Evolutionary conservation across 2,797 vertebrate species (phyloP).

Genomic region (Propithecus deckenii): DNA sequence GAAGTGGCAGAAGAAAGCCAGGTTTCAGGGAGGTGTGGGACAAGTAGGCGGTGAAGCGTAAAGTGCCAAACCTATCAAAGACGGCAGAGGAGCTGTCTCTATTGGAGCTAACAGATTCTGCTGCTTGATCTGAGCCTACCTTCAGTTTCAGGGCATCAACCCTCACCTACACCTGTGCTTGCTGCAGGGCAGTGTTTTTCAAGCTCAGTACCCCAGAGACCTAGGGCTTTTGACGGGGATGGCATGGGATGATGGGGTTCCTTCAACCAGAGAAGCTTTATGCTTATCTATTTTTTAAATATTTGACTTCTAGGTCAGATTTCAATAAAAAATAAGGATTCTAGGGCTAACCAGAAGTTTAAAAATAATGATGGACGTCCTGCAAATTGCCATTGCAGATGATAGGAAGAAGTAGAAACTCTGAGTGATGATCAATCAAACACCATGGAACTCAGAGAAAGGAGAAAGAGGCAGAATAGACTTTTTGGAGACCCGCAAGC

Average conservation of each 20-base stretch:
- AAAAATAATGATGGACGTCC: background rate
- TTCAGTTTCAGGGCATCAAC: background rate
- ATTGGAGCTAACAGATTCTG: background rate
- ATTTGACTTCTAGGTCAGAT: background rate
- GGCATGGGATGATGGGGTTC: background rate
- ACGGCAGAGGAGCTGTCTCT: background rate
- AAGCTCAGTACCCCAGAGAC: background rate
- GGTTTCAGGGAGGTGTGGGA: background rate
- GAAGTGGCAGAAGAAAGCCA: background rate
- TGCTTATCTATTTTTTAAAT: background rate
- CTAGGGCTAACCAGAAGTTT: background rate
- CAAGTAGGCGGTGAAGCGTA: background rate
- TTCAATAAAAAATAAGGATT: background rate
- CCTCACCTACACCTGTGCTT: background rate
- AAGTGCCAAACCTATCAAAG: background rate
- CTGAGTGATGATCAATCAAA: background rate
- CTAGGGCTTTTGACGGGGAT: background rate
- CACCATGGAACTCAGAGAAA: background rate
- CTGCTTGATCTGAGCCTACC: background rate
- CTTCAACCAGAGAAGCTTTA: background rate
- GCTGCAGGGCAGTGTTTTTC: background rate
- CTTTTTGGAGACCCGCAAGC: background rate
- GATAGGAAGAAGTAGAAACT: background rate
- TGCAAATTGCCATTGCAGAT: background rate
- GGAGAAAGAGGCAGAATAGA: background rate